Percentiles rank a stretch among this genome's conserved stretches.
phyloP scores from a whole-genome alignment of 2,888 invertebrate species.

The Catocala fraxini region DNA sequence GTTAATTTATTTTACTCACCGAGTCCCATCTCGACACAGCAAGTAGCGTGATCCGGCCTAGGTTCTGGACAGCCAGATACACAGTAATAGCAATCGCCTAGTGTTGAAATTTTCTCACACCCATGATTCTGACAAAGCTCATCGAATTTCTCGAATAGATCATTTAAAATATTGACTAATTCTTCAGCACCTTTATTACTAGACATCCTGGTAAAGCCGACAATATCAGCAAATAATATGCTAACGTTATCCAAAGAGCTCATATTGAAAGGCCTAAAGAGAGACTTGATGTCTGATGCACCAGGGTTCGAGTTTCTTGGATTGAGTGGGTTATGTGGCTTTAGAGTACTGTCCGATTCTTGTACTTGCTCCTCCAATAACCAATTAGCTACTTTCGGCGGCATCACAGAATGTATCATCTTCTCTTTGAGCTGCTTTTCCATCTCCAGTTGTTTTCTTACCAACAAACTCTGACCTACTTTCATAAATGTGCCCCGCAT shows the following conservation, averaged over 20 bases:
- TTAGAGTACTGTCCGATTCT: conserved; percentile 84
- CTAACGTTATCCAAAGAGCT: conserved; percentile 98
- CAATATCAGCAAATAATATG: conserved; percentile 99
- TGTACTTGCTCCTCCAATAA: conserved; percentile 92
- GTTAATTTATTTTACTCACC: conserved; percentile 76
- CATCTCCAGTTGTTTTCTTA: conserved; percentile 95
- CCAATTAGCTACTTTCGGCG: conserved; percentile 96
- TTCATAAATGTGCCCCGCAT: conserved; percentile 99
- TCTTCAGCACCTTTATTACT: conserved; percentile 98
- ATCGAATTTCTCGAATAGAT: conserved; percentile 98
- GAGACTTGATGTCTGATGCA: conserved; percentile 91
- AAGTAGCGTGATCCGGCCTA: conserved; percentile 95
- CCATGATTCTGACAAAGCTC: conserved; percentile 95
- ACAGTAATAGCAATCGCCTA: conserved; percentile 98
- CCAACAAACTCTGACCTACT: conserved; percentile 96
- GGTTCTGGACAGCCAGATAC: conserved; percentile 98
- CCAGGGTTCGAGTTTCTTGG: conserved; percentile 86
- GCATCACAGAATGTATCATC: conserved; percentile 99
- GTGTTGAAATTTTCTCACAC: conserved; percentile 98
- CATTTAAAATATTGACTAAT: conserved; percentile 97
- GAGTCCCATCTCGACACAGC: conserved; percentile 98
- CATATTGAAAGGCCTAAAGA: conserved; percentile 99
- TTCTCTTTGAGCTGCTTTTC: conserved; percentile 98
- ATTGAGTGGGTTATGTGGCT: conserved; percentile 75
- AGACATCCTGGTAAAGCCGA: conserved; percentile 99